Base-by-base conservation (phyloP, 1,140 invertebrate species). In the Colletes gigas region DNA sequence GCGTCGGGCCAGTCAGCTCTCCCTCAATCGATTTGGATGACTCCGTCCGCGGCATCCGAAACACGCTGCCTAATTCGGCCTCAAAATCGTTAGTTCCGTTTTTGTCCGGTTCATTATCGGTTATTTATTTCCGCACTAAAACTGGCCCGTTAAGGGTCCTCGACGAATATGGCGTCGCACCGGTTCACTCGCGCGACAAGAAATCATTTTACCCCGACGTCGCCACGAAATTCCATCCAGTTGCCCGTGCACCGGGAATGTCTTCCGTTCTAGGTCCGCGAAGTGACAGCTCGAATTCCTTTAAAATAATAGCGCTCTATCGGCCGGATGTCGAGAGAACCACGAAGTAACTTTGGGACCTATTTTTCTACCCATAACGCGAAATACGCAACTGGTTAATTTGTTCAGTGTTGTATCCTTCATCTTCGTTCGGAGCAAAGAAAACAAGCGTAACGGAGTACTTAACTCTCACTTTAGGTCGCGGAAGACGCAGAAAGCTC, bases 141-240 rank as follows among this genome's bases (percentile, higher is more conserved):
- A 72, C 69, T 55, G 68, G 59, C 39, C 69, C 76, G 72, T 72
- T 72, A 78, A 72, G 69, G 59, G 21, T 8, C 4, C 47, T 30
- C 30, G 76, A 78, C 76, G 68, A 78, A 78, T 78, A 78, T 72
- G 76, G 76, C 76, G 50, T 30, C 59, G 47, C 57, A 60, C 21
- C 47, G 47, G 68, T 47, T 78, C 76, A 54, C 30, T 39, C 9
- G 57, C 59, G 68, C 17, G 19, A 30, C 68, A 72, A 72, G 76
- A 78, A 78, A 62, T 69, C 54, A 78, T 78, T 78, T 78, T 71
- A 8, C 66, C 57, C 54, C 41, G 17, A 50, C 21, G 39, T 57
- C 82, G 52, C 69, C 39, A 30, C 63, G 59, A 73, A 83, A 83
- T 84, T 69, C 76, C 83, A 73, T 78, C 78, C 74, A 70, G 71